phyloP scores from a whole-genome alignment of 2,888 invertebrate genomes.

The Electrophaes corylata region DNA sequence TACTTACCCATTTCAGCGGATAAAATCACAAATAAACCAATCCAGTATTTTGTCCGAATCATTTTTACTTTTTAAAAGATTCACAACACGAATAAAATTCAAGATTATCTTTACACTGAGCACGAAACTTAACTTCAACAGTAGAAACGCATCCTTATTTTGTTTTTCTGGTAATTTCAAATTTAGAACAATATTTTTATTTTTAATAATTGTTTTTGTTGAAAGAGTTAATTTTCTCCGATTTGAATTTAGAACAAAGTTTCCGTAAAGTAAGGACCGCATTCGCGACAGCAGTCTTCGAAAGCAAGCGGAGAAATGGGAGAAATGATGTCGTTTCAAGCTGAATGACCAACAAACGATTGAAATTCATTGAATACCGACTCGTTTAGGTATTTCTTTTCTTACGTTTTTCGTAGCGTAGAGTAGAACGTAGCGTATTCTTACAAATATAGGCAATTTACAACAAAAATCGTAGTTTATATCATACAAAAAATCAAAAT shows the following conservation, averaged over 20 bases:
- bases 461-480: too few species aligned
- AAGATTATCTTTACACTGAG: conserved; percentile 23
- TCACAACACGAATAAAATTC: conserved; percentile 11
- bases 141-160: neutral
- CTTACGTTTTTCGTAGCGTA: neutral
- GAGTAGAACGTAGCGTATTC: neutral
- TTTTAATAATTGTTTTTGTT: neutral
- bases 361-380: conserved; percentile 7
- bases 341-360: neutral
- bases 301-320: conserved; percentile 40
- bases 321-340: conserved; percentile 35
- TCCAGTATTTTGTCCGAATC: conserved; percentile 53
- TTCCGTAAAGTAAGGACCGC: neutral
- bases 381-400: neutral
- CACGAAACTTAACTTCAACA: neutral
- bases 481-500: too few species aligned
- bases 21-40: conserved; percentile 52
- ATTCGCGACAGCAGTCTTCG: conserved; percentile 26
- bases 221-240: neutral
- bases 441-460: too few species aligned
- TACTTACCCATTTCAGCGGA: conserved; percentile 56
- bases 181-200: conserved; percentile 5
- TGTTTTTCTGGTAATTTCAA: conserved; percentile 8
- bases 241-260: conserved; percentile 11
- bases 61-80: conserved; percentile 47